phyloP scores from a whole-genome alignment of 2,797 vertebrate species.

The Novumbra hubbsi region DNA sequence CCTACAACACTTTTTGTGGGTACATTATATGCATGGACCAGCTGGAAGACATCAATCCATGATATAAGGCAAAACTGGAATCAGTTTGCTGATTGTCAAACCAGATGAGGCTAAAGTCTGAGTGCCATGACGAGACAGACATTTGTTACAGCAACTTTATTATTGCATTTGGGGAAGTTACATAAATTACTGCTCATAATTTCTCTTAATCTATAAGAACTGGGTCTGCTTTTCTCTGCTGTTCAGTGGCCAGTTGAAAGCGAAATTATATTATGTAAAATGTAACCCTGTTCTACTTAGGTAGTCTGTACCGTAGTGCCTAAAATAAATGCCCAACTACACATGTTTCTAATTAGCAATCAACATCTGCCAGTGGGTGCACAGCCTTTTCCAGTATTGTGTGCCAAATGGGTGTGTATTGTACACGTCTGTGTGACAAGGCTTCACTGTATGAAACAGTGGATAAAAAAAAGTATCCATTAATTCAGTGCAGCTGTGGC shows the following conservation, averaged over 20 bases:
- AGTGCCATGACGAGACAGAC: background rate
- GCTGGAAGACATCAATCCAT: background rate
- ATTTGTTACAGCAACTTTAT: background rate
- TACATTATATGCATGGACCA: background rate
- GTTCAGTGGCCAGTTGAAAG: slow-evolving; percentile 5
- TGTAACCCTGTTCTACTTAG: slow-evolving; percentile 12
- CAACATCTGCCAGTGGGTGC: slow-evolving; percentile 34
- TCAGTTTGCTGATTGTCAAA: background rate
- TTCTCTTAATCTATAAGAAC: background rate
- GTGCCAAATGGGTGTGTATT: slow-evolving; percentile 50
- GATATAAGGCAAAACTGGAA: background rate
- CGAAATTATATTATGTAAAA: background rate
- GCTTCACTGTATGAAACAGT: slow-evolving; percentile 31
- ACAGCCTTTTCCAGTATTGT: slow-evolving; percentile 51
- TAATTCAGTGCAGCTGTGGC: slow-evolving; percentile 12
- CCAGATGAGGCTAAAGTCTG: background rate
- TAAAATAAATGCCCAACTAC: slow-evolving; percentile 18
- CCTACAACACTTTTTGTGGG: background rate
- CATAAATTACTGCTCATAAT: background rate
- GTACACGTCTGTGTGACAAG: slow-evolving; percentile 16
- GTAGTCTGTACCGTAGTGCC: slow-evolving; percentile 26
- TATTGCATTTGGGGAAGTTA: background rate
- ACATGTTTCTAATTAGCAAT: slow-evolving; percentile 38
- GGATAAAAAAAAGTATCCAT: slow-evolving; percentile 15
- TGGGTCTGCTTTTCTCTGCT: background rate